Evolutionary conservation across 2,797 vertebrate genomes (phyloP), one percentile per base, ranked within the genome.

Genomic region (Iguana delicatissima): DNA sequence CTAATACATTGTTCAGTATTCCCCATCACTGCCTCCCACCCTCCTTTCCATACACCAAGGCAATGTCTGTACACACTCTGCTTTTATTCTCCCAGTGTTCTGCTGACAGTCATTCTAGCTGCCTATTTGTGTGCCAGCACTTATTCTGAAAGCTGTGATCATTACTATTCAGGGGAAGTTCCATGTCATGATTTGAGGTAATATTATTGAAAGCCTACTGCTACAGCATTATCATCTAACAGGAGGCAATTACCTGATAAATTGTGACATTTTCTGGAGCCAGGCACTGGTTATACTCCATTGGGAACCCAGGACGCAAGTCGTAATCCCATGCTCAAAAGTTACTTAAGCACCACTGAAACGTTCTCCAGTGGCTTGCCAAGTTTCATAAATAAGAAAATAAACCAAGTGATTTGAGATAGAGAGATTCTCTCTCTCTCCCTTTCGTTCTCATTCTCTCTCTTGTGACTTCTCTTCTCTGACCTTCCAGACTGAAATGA

Each of bases 381-480:
- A 0, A 62, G 88, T 91, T 95, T 89, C 92, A 8, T 91, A 92
- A 94, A 95, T 82, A 91, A 92, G 87, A 89, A 94, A 95, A 91
- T 86, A 93, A 95, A 90, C 7, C 0, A n/a, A 93, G 89, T 3
- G n/a, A 76, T 83, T 93, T 38, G 2, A 90, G 89, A 82, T 0
- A 0, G 57, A 3, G 93, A 62, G 0, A 0, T 89, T 84, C 91
- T 91, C 50, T 62, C 81, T 86, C 90, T 86, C 77, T 83, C 59
- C 80, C 92, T 92, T n/a, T 67, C 80, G 82, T 89, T 85, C 42
- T 0, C 0, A 80, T n/a, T 87, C 92, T 91, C 52, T 62, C 80
- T 81, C 89, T 79, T 5, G 16, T 4, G 57, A 13, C 12, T 16
- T 16, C 20, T 24, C 7, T 26, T 12, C 29, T 13, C 91, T 90